These are phyloP conservation scores for Phoebastria nigripes DNA, from an alignment of 2,797 vertebrate genomes.

Conservation along the genomic window DNA sequence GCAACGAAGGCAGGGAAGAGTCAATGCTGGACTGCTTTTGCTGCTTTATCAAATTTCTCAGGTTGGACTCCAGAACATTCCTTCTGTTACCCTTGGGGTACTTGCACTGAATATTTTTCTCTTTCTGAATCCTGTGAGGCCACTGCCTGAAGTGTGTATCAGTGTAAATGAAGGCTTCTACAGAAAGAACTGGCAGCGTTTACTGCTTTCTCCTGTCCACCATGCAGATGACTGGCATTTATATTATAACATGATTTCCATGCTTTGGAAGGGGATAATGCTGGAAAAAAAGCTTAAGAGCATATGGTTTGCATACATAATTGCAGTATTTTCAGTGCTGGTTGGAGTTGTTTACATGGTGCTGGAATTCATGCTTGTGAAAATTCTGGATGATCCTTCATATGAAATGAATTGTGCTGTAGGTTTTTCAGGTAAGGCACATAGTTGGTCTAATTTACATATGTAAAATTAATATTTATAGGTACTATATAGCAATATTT, in stretches of 20 bases:
- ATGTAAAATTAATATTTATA: background rate
- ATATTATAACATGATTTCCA: constrained; percentile 95
- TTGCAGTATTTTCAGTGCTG: constrained; percentile 86
- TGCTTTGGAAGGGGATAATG: constrained; percentile 89
- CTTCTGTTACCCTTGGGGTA: constrained; percentile 86
- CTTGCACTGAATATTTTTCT: constrained; percentile 87
- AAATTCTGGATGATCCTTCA: constrained; percentile 77
- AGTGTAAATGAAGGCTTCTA: constrained; percentile 83
- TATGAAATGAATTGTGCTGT: constrained; percentile 85
- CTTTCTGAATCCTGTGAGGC: constrained; percentile 82
- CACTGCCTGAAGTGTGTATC: constrained; percentile 80
- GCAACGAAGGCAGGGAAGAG: constrained; percentile 77
- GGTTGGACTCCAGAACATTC: constrained; percentile 86
- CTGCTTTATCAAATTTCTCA: constrained; percentile 85
- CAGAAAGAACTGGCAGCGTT: constrained; percentile 83
- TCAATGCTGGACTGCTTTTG: constrained; percentile 81
- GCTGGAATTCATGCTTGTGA: constrained; percentile 77
- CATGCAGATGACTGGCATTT: constrained; percentile 91
- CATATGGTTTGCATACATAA: constrained; percentile 84
- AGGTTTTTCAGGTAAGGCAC: constrained; percentile 89
- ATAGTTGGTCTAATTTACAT: background rate
- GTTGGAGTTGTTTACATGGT: constrained; percentile 85
- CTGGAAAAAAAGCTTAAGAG: constrained; percentile 86
- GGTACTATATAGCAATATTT: background rate
- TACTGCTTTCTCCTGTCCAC: constrained; percentile 88